A percentile compares a stretch with the other conserved stretches of the same genome.
These are phyloP conservation scores for Cyclura pinguis DNA, from an alignment of 2,797 vertebrate genomes.

Conservation along the genomic window DNA sequence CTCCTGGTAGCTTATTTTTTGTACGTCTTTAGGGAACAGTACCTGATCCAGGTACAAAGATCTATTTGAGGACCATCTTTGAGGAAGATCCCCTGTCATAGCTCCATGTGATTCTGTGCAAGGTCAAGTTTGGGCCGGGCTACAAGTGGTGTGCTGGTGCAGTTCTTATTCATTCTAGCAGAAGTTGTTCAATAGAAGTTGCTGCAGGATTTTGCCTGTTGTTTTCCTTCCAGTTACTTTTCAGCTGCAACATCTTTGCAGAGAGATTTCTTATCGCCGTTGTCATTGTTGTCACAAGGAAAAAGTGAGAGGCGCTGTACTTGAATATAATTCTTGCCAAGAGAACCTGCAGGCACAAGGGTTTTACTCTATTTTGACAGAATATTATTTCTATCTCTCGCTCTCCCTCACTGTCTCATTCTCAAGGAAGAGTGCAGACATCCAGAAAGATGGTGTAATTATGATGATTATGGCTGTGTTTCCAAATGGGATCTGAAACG, in stretches of 20 bases:
- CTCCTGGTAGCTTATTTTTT: neutral
- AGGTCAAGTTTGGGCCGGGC: neutral
- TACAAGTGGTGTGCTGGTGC: neutral
- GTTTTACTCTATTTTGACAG: constrained; percentile 12
- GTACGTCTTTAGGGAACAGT: neutral
- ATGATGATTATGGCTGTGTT: neutral
- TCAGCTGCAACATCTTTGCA: neutral
- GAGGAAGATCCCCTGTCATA: neutral
- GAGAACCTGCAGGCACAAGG: neutral
- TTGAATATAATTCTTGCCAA: neutral
- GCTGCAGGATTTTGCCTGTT: neutral
- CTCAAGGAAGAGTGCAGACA: neutral
- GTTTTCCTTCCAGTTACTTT: neutral
- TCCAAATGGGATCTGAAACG: neutral
- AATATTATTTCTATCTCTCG: neutral
- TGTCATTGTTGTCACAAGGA: constrained; percentile 6
- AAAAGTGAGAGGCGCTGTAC: neutral
- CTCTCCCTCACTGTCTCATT: neutral
- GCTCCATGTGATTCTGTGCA: neutral
- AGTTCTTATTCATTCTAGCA: neutral
- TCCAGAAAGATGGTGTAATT: constrained; percentile 11
- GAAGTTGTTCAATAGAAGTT: neutral
- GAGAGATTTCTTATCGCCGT: neutral
- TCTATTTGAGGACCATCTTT: neutral
- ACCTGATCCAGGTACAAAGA: neutral